Evolutionary conservation across 2,797 vertebrate genomes (phyloP), one percentile per base, ranked within the genome.

Genomic region (Clarias pachynema): DNA sequence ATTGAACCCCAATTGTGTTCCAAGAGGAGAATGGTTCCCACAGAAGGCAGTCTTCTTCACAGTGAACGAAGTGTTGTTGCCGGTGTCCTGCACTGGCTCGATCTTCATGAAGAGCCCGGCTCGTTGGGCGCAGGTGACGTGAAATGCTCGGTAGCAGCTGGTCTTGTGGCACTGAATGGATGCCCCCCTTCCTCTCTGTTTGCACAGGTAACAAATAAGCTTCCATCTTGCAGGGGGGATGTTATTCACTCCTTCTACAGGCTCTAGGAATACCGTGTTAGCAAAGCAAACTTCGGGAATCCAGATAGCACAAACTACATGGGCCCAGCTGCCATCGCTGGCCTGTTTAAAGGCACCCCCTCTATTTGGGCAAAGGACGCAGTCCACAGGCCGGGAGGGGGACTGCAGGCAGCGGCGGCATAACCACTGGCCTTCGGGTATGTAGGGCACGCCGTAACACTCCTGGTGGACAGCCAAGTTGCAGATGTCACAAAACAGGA

Each of bases 291-390:
- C 97, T 91, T 99, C 98, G 0, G 98, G 98, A 90, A 99, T 99
- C 98, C 98, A 99, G 92, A 99, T 97, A 94, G 98, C 98, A 91
- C 98, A 99, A 86, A 99, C 97, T 62, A 99, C 98, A 0, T 99
- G 98, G n/a, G 97, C 98, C 98, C 98, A 99, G 81, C 95, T 97
- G 59, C 98, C 98, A 31, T 99, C 98, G 0, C 96, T 98, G 62
- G 98, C 99, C 94, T 99, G 98, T 92, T 99, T 99, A 94, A 99
- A 99, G 91, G 98, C 98, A 86, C 98, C 98, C 74, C 98, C 98
- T 89, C 96, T 96, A 93, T 99, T 99, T 3, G 98, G 98, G 90
- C 98, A 99, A 78, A 99, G 97, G 78, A 99, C 96, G 82, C 98
- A 99, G 93, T 98, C 97, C 89, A 99, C 97, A 0, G 98, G 97